Conservation (phyloP, 2,888 invertebrate genomes). For the Frankliniella fusca region DNA sequence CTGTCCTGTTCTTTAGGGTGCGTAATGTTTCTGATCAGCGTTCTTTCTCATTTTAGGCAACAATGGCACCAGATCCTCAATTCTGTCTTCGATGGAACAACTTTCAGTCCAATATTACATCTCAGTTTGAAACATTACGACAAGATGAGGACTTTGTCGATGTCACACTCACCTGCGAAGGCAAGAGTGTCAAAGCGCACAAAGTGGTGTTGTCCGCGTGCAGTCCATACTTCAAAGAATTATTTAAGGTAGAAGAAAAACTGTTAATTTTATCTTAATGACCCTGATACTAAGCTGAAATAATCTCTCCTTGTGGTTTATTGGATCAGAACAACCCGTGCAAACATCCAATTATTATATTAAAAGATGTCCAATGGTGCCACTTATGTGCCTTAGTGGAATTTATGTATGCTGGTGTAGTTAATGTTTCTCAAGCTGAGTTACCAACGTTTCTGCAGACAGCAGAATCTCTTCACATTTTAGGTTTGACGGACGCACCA, state of each 20-base stretch:
- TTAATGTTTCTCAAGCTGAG: constrained; percentile 75
- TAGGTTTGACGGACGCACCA: constrained; percentile 64
- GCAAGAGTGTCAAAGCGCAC: constrained; percentile 76
- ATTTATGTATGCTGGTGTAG: constrained; percentile 83
- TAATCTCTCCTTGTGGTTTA: background rate
- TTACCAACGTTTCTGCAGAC: constrained; percentile 70
- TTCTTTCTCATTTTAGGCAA: constrained; percentile 38
- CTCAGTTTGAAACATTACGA: constrained; percentile 78
- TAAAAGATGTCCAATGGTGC: constrained; percentile 75
- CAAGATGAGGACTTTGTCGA: constrained; percentile 85
- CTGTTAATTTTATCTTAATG: background rate
- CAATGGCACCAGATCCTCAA: constrained; percentile 68
- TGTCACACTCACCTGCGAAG: constrained; percentile 82
- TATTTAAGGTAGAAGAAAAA: constrained; percentile 61
- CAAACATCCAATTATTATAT: constrained; percentile 79
- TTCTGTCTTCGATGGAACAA: constrained; percentile 88
- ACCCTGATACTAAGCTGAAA: background rate
- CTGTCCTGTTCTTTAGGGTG: no score
- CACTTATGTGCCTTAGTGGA: constrained; percentile 73
- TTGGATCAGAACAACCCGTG: constrained; percentile 73
- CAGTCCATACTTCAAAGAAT: constrained; percentile 82
- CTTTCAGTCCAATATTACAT: constrained; percentile 81
- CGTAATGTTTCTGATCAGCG: background rate
- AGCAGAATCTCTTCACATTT: constrained; percentile 72
- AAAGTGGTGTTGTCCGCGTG: constrained; percentile 81